Conservation (phyloP, 2,888 invertebrate species). For the Omphaloscelis lunosa region DNA sequence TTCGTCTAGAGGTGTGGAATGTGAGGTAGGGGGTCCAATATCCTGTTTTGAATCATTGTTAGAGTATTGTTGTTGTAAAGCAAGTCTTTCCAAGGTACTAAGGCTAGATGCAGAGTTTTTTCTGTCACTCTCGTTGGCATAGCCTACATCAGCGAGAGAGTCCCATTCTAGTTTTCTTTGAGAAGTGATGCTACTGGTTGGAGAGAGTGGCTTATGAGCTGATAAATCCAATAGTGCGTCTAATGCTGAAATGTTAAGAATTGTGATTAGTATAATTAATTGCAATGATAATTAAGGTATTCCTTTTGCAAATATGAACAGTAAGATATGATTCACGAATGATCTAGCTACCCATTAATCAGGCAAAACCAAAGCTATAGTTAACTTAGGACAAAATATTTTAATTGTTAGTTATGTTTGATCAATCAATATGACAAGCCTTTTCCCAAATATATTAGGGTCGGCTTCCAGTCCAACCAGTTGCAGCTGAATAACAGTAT, state of each 20-base stretch:
- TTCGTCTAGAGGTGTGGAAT: constrained; percentile 88
- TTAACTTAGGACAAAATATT: neutral
- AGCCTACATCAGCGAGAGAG: constrained; percentile 96
- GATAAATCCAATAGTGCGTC: constrained; percentile 83
- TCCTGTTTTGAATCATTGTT: constrained; percentile 82
- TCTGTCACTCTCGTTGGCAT: constrained; percentile 91
- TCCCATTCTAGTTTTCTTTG: constrained; percentile 96
- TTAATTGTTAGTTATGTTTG: neutral
- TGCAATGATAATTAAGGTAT: neutral
- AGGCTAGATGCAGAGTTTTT: constrained; percentile 88
- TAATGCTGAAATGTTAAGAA: constrained; percentile 78
- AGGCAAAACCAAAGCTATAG: neutral
- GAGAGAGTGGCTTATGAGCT: constrained; percentile 90
- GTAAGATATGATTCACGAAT: no score
- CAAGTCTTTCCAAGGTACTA: constrained; percentile 92
- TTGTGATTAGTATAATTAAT: constrained; percentile 21
- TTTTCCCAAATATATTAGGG: no score
- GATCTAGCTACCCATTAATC: neutral
- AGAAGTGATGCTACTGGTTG: constrained; percentile 94
- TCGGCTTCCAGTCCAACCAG: no score
- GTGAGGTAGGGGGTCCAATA: constrained; percentile 88
- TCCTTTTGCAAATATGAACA: neutral
- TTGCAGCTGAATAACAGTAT: no score
- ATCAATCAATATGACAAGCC: no score
- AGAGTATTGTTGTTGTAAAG: constrained; percentile 88